phyloP scores from a whole-genome alignment of 64 coral and sea anemone genomes.

The Montipora foliosa region DNA sequence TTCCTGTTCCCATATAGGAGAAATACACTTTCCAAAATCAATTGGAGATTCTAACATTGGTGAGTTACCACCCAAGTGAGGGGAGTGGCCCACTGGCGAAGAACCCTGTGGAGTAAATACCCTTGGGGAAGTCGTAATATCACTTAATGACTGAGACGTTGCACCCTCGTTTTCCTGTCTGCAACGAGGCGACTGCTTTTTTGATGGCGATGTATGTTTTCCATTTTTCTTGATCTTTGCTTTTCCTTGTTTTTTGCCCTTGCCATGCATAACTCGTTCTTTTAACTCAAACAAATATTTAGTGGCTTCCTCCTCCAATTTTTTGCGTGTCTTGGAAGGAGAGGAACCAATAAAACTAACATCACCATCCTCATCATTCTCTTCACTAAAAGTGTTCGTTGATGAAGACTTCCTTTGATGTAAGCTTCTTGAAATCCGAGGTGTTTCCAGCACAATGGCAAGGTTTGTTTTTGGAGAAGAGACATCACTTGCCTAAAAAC shows the following conservation, averaged over 20 bases:
- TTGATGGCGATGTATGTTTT: background rate
- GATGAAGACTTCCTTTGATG: background rate
- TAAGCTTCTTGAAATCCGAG: background rate
- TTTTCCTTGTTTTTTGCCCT: conserved; percentile 45
- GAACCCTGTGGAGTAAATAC: background rate
- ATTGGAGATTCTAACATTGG: background rate
- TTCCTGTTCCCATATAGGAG: background rate
- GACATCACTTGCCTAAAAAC: conserved; percentile 1
- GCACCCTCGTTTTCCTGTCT: background rate
- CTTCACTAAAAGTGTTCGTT: background rate
- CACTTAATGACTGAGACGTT: background rate
- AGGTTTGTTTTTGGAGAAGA: conserved; percentile 28
- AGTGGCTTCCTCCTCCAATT: conserved; percentile 51
- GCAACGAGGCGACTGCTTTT: background rate
- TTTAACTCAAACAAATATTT: conserved; percentile 73
- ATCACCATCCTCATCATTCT: background rate
- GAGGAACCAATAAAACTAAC: conserved; percentile 14
- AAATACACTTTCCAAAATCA: background rate
- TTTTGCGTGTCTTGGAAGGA: conserved; percentile 18
- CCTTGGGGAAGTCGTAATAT: background rate
- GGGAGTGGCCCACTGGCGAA: background rate
- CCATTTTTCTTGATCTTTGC: background rate
- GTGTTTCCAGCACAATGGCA: conserved; percentile 71
- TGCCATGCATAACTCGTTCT: conserved; percentile 15
- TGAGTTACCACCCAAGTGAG: background rate